A percentile compares a stretch with the other conserved stretches of the same genome.
These are phyloP conservation scores for Lacerta bilineata DNA, from an alignment of 2,797 vertebrate genomes.

Conservation along the genomic window DNA sequence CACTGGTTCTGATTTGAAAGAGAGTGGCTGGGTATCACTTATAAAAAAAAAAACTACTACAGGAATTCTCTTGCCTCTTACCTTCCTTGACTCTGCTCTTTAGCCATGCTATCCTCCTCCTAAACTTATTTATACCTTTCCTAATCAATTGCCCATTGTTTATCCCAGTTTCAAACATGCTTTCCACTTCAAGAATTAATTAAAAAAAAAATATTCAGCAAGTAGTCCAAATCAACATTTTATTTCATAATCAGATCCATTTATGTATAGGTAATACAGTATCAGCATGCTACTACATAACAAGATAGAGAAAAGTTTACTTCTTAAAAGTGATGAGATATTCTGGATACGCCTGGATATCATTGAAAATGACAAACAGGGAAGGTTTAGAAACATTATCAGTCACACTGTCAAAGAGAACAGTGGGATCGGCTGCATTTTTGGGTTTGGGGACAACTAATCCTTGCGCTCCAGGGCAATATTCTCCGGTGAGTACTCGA, in stretches of 20 bases:
- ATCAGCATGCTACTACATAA: no score
- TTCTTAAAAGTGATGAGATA: slow-evolving; percentile 87
- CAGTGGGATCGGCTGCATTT: background rate
- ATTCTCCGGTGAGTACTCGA: slow-evolving; percentile 86
- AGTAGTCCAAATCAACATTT: background rate
- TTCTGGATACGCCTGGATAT: slow-evolving; percentile 88
- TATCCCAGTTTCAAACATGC: background rate
- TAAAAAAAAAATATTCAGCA: background rate
- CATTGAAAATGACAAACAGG: slow-evolving; percentile 87
- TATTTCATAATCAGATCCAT: background rate
- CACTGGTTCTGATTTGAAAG: no score
- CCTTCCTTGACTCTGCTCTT: background rate
- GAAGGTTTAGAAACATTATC: slow-evolving; percentile 67
- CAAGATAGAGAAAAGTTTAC: slow-evolving; percentile 36
- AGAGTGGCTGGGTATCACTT: no score
- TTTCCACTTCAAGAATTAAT: background rate
- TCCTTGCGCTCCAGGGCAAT: slow-evolving; percentile 45
- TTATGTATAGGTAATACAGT: no score
- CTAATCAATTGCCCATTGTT: background rate
- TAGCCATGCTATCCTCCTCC: no score
- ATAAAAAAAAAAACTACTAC: background rate
- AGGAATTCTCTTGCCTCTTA: background rate
- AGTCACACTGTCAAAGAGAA: slow-evolving; percentile 85
- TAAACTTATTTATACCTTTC: background rate
- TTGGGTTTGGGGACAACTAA: slow-evolving; percentile 80